A percentile compares a stretch with the other conserved stretches of the same genome.
Evolutionary conservation across 2,113 vertebrate species (phyloP).

Genomic region (Nerophis ophidion): DNA sequence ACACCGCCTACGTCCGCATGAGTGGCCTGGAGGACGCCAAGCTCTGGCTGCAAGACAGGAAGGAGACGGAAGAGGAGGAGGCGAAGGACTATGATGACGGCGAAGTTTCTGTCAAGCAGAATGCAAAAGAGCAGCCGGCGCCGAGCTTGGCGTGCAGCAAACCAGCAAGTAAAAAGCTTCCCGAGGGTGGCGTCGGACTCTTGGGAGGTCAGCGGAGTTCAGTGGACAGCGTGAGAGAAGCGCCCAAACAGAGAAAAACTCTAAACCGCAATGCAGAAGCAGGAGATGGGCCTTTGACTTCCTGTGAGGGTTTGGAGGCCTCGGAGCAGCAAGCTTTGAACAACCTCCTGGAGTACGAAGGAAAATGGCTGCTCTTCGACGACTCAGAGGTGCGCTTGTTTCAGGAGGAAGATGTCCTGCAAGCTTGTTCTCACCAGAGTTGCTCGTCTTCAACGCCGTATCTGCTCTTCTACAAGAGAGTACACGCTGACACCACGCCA

Average conservation of each 20-base stretch:
- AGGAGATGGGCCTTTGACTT: constrained; percentile 2
- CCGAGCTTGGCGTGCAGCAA: constrained; percentile 52
- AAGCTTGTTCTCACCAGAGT: constrained; percentile 83
- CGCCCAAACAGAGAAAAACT: constrained; percentile 52
- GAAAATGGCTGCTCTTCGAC: constrained; percentile 95
- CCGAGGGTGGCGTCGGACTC: constrained; percentile 81
- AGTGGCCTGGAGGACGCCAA: constrained; percentile 74
- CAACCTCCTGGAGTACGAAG: constrained; percentile 83
- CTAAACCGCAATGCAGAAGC: constrained; percentile 34
- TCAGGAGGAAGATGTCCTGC: constrained; percentile 89
- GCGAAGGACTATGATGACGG: constrained; percentile 75
- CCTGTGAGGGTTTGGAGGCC: constrained; percentile 12
- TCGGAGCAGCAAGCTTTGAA: constrained; percentile 45
- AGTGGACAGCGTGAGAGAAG: constrained; percentile 42
- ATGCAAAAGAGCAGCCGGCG: constrained; percentile 42
- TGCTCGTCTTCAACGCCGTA: constrained; percentile 92
- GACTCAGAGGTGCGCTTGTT: constrained; percentile 92
- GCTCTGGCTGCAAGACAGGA: constrained; percentile 50
- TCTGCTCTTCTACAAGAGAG: constrained; percentile 86
- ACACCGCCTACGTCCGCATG: constrained; percentile 89
- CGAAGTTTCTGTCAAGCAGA: constrained; percentile 77
- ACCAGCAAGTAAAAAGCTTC: constrained; percentile 77
- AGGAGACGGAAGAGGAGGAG: constrained; percentile 40
- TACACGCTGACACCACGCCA: not conserved
- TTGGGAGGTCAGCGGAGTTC: constrained; percentile 90